Evolutionary conservation across 30 jellyfish, hydroid and myxozoan species (phyloP).

Genomic region (Aurelia aurita complex sp. Pacific): DNA sequence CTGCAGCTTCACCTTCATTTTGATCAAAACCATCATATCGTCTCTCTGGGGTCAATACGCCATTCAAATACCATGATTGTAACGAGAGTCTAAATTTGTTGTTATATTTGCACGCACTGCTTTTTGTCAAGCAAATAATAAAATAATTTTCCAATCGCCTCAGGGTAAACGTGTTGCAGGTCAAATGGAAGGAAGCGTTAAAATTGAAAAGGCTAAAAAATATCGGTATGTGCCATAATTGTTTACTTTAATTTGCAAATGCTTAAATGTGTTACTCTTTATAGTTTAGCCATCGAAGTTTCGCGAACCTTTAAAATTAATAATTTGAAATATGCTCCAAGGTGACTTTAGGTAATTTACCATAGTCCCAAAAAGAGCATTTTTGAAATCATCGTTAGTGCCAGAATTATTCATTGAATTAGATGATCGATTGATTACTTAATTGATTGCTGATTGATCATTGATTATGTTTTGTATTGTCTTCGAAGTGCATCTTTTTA

Average conservation of each 20-base stretch:
- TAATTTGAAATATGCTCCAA: too few species aligned
- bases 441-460: neutral
- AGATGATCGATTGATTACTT: too few species aligned
- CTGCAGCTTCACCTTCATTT: too few species aligned
- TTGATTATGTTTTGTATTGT: neutral
- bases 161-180: conserved; percentile 80
- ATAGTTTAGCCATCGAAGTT: neutral
- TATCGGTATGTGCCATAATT: conserved; percentile 57
- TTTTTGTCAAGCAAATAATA: neutral
- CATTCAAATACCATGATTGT: neutral
- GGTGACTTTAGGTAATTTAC: too few species aligned
- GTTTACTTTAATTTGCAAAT: neutral
- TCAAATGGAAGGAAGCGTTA: conserved; percentile 73
- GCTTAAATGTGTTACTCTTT: neutral
- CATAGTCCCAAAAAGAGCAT: too few species aligned
- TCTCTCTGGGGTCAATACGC: too few species aligned
- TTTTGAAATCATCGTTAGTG: too few species aligned
- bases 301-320: neutral
- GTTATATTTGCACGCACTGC: neutral
- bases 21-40: too few species aligned
- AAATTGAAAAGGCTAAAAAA: conserved; percentile 63
- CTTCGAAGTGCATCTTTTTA: too few species aligned
- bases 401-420: neutral
- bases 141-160: neutral
- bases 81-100: neutral